Evolutionary conservation across 2,797 vertebrate genomes (phyloP).

Genomic region (Peromyscus nudipes): DNA sequence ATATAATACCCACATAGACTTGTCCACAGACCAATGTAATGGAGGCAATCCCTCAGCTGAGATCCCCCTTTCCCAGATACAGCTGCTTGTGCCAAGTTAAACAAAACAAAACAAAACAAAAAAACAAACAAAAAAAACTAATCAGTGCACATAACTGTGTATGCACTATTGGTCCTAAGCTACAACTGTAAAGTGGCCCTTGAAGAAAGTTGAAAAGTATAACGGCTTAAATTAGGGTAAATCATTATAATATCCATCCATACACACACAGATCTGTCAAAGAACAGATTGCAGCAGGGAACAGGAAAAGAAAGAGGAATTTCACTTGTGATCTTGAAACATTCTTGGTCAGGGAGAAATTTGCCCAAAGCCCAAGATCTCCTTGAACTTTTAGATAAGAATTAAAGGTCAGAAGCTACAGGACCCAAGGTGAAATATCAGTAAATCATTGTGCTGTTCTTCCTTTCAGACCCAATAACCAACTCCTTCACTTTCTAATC

Average conservation of each 20-base stretch:
- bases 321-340: background rate
- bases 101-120: too few relatives aligned
- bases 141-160: background rate
- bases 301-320: background rate
- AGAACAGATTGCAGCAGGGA: background rate
- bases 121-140: too few relatives aligned
- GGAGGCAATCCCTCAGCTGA: background rate
- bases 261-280: background rate
- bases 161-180: background rate
- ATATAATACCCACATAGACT: background rate
- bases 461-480: background rate
- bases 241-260: background rate
- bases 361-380: background rate
- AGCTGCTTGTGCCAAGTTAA: background rate
- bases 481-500: background rate
- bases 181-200: background rate
- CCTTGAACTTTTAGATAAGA: conserved; percentile 26
- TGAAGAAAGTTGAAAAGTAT: background rate
- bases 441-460: background rate
- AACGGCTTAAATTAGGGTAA: background rate
- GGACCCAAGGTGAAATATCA: background rate
- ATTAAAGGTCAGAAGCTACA: background rate
- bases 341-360: background rate
- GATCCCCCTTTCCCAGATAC: background rate
- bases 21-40: background rate